These are phyloP conservation scores for Sebastolobus alascanus DNA, from an alignment of 2,797 vertebrate species.

Conservation along the genomic window DNA sequence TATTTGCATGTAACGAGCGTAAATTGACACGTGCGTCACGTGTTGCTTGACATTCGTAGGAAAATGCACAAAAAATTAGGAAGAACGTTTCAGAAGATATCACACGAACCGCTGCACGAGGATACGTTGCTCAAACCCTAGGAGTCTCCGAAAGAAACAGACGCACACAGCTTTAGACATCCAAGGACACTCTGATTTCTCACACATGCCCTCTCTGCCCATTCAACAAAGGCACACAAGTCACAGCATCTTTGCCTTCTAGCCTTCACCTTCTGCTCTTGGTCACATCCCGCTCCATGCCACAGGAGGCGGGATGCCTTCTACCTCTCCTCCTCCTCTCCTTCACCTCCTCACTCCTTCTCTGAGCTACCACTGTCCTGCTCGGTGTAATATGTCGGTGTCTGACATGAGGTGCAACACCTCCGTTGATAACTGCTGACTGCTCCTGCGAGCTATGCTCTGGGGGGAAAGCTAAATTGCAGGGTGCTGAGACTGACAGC, in stretches of 20 bases:
- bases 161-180: background rate
- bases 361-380: conserved; percentile 28
- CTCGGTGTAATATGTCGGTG: conserved; percentile 51
- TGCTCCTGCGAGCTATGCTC: conserved; percentile 63
- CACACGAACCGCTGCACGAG: no score
- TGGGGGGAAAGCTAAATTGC: conserved; percentile 65
- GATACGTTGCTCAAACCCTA: background rate
- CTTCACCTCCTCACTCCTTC: conserved; percentile 34
- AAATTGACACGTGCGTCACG: no score
- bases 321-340: conserved; percentile 29
- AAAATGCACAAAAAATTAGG: no score
- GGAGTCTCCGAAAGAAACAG: background rate
- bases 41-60: no score
- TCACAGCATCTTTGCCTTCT: conserved; percentile 12
- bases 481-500: conserved; percentile 61
- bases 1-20: no score
- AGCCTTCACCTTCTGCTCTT: background rate
- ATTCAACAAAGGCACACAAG: conserved; percentile 2
- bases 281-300: conserved; percentile 3
- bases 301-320: conserved; percentile 18
- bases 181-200: background rate
- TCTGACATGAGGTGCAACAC: conserved; percentile 58
- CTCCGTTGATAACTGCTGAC: conserved; percentile 66
- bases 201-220: background rate
- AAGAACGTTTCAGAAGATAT: no score